A percentile compares a stretch with the other conserved stretches of the same genome.
These are phyloP conservation scores for Puffinus mauretanicus DNA, from an alignment of 2,113 vertebrate species.

Conservation along the genomic window DNA sequence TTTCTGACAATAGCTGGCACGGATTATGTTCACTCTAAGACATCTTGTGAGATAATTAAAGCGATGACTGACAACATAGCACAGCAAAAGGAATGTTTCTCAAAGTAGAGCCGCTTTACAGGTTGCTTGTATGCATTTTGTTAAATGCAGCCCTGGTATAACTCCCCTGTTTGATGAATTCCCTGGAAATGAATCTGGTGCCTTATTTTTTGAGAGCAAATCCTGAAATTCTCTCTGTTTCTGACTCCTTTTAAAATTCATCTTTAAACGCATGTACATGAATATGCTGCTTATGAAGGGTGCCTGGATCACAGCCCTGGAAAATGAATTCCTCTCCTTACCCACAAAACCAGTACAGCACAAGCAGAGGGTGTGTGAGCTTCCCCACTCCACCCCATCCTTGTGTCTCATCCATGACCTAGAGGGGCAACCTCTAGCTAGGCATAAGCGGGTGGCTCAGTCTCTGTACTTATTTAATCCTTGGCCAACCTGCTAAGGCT, in stretches of 20 bases:
- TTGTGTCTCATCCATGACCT: conserved; percentile 55
- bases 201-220: neutral
- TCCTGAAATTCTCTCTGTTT: neutral
- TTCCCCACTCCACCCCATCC: conserved; percentile 47
- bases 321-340: conserved; percentile 39
- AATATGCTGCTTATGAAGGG: neutral
- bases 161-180: neutral
- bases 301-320: conserved; percentile 24
- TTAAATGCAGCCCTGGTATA: neutral
- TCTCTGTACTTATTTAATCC: conserved; percentile 62
- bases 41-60: conserved; percentile 58
- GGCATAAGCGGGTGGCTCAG: conserved; percentile 42
- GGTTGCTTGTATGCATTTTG: neutral
- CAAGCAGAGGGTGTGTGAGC: conserved; percentile 57
- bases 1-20: conserved; percentile 38
- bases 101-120: neutral
- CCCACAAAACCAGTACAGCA: conserved; percentile 56
- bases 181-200: neutral
- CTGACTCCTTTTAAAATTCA: neutral
- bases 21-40: neutral
- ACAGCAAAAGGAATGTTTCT: conserved; percentile 45
- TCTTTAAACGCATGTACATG: neutral
- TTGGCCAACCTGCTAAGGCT: conserved; percentile 58
- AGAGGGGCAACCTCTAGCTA: conserved; percentile 59
- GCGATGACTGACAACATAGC: conserved; percentile 41